Evolutionary conservation across 2,797 vertebrate genomes (phyloP).

Genomic region (Pampus argenteus): DNA sequence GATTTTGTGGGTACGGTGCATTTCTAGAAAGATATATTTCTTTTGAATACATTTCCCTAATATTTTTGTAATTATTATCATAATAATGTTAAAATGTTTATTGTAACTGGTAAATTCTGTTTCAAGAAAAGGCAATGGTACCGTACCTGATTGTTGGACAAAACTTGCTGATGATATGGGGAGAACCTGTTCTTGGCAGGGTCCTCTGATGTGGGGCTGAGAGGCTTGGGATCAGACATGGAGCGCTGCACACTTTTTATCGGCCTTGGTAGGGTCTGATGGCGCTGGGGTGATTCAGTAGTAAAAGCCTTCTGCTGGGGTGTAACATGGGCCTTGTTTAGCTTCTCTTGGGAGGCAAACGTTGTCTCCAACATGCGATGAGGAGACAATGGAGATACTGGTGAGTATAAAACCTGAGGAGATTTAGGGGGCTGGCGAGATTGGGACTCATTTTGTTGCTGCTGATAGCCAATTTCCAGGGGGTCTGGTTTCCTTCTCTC

Average conservation of each 20-base stretch:
- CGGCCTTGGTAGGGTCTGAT: conserved; percentile 95
- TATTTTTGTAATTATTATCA: not conserved
- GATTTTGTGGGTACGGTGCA: not conserved
- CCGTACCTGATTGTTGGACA: conserved; percentile 94
- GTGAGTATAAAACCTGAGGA: conserved; percentile 98
- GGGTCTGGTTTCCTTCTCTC: conserved; percentile 98
- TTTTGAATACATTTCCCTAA: not conserved
- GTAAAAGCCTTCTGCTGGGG: conserved; percentile 98
- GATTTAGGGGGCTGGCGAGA: conserved; percentile 96
- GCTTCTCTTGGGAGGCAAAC: conserved; percentile 95
- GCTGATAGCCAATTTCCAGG: conserved; percentile 95
- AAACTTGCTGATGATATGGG: conserved; percentile 93
- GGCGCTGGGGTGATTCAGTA: conserved; percentile 90
- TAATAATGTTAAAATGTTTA: not conserved
- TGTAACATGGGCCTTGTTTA: conserved; percentile 98
- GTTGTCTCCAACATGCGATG: conserved; percentile 96
- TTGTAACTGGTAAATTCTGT: not conserved
- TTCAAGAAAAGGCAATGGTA: conserved; percentile 28
- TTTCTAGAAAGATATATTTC: conserved; percentile 5
- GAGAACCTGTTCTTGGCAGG: conserved; percentile 94
- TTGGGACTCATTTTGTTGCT: conserved; percentile 88
- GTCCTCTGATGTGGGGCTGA: conserved; percentile 98
- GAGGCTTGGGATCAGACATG: conserved; percentile 98
- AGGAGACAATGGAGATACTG: conserved; percentile 96
- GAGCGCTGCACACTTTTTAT: conserved; percentile 99